Percentiles rank a stretch among this genome's conserved stretches.
phyloP scores from a whole-genome alignment of 2,113 vertebrate species.

The Nicator chloris region DNA sequence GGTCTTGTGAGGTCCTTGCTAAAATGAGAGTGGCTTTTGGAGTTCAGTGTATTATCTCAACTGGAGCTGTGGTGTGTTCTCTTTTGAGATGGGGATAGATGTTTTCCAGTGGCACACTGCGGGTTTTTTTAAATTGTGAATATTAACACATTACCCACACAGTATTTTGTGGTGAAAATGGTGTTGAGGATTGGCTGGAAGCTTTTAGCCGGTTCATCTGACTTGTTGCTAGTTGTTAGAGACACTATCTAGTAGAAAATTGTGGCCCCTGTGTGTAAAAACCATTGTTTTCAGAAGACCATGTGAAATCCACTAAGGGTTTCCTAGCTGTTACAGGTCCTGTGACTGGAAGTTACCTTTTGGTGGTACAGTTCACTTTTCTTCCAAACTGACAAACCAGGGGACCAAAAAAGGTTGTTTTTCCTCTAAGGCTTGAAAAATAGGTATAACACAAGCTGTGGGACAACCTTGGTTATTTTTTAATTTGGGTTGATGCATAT shows the following conservation, averaged over 20 bases:
- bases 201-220: not conserved
- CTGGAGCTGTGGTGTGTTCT: rapidly evolving
- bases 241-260: not conserved
- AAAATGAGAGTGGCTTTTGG: not conserved
- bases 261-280: not conserved
- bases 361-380: not conserved
- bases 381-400: not conserved
- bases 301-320: not conserved
- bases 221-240: not conserved
- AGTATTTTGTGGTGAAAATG: not conserved
- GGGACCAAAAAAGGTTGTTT: not conserved
- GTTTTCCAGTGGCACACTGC: not conserved
- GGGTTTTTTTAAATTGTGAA: not conserved
- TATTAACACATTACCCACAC: rapidly evolving
- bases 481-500: not conserved
- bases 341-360: not conserved
- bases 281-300: not conserved
- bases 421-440: not conserved
- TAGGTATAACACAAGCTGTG: not conserved
- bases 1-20: not conserved
- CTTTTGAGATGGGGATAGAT: not conserved
- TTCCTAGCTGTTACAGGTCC: not conserved
- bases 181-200: not conserved
- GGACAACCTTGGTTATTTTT: not conserved
- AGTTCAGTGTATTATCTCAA: not conserved